Conservation (phyloP, 2,113 vertebrate species). For the Nycticebus coucang region DNA sequence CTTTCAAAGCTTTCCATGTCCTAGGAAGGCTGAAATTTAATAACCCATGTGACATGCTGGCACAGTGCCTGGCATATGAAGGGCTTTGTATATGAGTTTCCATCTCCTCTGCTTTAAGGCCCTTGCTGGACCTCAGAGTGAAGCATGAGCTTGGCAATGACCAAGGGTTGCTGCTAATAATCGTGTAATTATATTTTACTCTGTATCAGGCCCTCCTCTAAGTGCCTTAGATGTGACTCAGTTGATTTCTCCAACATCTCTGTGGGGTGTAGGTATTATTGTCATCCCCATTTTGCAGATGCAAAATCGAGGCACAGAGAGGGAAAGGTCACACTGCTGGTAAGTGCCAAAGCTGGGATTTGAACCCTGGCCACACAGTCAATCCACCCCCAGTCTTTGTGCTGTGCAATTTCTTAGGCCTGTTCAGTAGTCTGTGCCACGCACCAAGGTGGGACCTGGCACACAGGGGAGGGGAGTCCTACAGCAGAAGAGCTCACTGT, state of each 20-base stretch:
- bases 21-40: not conserved
- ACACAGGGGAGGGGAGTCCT: not conserved
- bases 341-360: not conserved
- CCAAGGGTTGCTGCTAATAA: not conserved
- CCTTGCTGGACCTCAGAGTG: not conserved
- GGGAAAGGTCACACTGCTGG: not conserved
- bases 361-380: not conserved
- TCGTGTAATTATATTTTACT: accelerated
- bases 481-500: accelerated
- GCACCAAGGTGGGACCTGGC: not conserved
- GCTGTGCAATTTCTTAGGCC: not conserved
- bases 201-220: not conserved
- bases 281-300: not conserved
- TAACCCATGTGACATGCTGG: not conserved
- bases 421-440: not conserved
- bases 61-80: not conserved
- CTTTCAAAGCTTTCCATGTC: not conserved
- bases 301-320: not conserved
- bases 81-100: not conserved
- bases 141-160: not conserved
- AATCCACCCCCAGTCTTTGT: not conserved
- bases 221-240: not conserved
- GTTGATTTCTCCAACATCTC: not conserved
- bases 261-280: not conserved
- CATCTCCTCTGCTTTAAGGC: not conserved